A percentile compares a stretch with the other conserved stretches of the same genome.
Evolutionary conservation across 2,797 vertebrate genomes (phyloP).

Genomic region (Periophthalmus magnuspinnatus): DNA sequence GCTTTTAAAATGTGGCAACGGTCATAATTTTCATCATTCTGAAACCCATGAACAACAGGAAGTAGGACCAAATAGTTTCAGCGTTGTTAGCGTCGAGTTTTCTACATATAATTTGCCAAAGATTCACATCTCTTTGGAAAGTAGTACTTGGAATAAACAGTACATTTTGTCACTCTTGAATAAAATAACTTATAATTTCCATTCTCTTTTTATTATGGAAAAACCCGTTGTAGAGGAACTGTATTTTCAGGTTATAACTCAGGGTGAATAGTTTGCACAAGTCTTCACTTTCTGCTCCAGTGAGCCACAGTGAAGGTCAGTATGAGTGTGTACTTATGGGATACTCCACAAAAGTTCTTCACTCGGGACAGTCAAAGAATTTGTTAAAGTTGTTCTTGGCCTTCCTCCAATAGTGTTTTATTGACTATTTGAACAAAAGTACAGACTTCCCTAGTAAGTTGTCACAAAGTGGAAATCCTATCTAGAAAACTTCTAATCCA

Average conservation of each 20-base stretch:
- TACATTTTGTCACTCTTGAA: neutral
- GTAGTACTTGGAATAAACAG: too few species aligned
- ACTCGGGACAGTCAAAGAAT: neutral
- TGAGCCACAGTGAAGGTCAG: constrained; percentile 2
- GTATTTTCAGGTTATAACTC: neutral
- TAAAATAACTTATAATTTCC: neutral
- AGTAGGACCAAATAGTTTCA: too few species aligned
- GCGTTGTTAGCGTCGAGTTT: too few species aligned
- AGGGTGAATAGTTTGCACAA: neutral
- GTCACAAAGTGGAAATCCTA: neutral
- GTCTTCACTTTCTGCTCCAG: constrained; percentile 3
- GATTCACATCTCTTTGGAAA: neutral
- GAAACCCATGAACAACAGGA: neutral
- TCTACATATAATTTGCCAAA: too few species aligned
- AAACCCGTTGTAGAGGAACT: neutral
- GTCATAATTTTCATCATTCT: neutral
- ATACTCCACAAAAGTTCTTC: constrained; percentile 1
- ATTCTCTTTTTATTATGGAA: neutral
- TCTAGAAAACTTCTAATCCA: neutral
- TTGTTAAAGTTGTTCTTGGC: constrained; percentile 1
- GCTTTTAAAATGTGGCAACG: too few species aligned
- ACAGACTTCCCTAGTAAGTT: neutral
- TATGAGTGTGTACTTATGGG: neutral
- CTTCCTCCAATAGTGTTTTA: neutral
- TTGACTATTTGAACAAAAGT: neutral